A percentile compares a stretch with the other conserved stretches of the same genome.
These are phyloP conservation scores for Hylia prasina DNA, from an alignment of 2,113 vertebrate genomes.

Conservation along the genomic window DNA sequence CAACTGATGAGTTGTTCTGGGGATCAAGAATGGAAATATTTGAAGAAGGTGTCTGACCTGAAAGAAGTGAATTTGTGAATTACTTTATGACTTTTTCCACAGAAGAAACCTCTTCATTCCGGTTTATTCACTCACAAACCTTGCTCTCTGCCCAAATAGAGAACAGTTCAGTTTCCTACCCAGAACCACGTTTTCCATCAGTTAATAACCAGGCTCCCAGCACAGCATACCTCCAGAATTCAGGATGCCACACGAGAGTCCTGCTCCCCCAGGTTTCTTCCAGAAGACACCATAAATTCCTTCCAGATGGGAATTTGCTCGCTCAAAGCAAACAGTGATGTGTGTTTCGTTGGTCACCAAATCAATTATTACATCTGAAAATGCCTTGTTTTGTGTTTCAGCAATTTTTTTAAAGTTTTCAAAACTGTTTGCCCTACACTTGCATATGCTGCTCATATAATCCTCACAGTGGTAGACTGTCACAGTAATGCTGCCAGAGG, in stretches of 20 bases:
- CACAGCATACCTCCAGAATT: neutral
- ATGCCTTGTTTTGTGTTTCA: rapidly evolving
- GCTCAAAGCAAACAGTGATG: neutral
- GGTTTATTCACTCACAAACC: neutral
- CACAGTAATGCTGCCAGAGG: rapidly evolving
- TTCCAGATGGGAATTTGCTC: rapidly evolving
- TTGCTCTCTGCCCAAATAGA: neutral
- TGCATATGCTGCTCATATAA: rapidly evolving
- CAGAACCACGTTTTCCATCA: neutral
- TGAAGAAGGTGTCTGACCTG: neutral
- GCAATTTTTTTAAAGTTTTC: rapidly evolving
- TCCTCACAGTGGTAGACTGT: neutral
- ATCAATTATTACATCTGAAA: neutral
- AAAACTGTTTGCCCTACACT: rapidly evolving
- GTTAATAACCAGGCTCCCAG: neutral
- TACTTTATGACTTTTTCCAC: neutral
- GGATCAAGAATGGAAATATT: neutral
- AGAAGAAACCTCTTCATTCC: neutral
- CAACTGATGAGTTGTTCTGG: neutral
- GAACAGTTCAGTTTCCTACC: neutral
- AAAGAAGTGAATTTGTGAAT: neutral
- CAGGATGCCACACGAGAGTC: neutral
- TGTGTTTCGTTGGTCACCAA: rapidly evolving
- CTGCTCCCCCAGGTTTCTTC: rapidly evolving
- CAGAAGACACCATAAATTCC: neutral